Evolutionary conservation across 2,113 vertebrate genomes (phyloP).

Genomic region (Sinocyclocheilus anophthalmus): DNA sequence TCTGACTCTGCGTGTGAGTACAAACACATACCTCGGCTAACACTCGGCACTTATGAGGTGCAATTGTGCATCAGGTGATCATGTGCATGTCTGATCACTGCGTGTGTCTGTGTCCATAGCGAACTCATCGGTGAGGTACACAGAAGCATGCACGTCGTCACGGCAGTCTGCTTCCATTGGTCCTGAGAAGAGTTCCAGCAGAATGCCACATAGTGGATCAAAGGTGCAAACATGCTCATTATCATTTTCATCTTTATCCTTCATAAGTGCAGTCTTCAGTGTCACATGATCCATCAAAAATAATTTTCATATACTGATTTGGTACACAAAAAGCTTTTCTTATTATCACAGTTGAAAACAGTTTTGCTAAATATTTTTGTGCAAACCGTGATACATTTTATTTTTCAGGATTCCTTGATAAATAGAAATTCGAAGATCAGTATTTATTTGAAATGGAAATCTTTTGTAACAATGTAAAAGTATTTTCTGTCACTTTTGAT

Average conservation of each 20-base stretch:
- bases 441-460: too few species aligned
- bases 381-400: too few species aligned
- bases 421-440: too few species aligned
- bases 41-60: not conserved
- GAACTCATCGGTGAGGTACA: slow-evolving; percentile 72
- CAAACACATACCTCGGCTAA: not conserved
- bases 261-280: not conserved
- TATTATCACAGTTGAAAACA: not conserved
- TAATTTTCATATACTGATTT: not conserved
- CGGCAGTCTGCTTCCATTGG: slow-evolving; percentile 67
- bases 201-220: slow-evolving; percentile 70
- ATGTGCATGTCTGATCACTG: not conserved
- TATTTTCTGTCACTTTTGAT: too few species aligned
- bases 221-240: slow-evolving; percentile 74
- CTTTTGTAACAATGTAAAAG: too few species aligned
- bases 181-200: slow-evolving; percentile 74
- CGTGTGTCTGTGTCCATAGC: slow-evolving; percentile 67
- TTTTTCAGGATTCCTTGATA: too few species aligned
- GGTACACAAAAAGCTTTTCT: too few species aligned
- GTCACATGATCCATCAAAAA: not conserved
- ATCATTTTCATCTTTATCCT: not conserved
- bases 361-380: too few species aligned
- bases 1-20: slow-evolving; percentile 83
- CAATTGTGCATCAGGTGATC: not conserved
- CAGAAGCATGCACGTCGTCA: slow-evolving; percentile 82